phyloP scores from a whole-genome alignment of 2,797 vertebrate species.

The Sebastes hopkinsi region DNA sequence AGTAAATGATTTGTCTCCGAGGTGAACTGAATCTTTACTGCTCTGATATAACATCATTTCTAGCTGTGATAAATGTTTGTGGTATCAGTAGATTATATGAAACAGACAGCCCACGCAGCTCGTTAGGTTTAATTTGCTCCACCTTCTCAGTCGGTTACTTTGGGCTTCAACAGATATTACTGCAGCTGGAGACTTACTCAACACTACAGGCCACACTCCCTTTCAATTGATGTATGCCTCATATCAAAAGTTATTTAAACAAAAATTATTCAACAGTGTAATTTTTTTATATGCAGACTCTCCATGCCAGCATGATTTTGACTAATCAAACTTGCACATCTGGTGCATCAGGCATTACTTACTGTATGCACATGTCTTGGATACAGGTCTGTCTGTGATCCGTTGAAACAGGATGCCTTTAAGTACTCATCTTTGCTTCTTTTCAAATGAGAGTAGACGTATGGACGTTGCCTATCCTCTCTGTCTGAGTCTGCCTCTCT shows the following conservation, averaged over 20 bases:
- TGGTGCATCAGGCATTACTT: neutral
- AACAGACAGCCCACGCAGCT: neutral
- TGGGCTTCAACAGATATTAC: neutral
- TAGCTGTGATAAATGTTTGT: neutral
- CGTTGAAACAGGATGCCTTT: constrained; percentile 12
- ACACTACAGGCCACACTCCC: neutral
- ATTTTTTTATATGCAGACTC: neutral
- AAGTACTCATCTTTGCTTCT: constrained; percentile 11
- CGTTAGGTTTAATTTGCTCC: constrained; percentile 7
- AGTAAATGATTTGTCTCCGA: constrained; percentile 1
- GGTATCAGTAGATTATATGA: neutral
- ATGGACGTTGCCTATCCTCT: constrained; percentile 14
- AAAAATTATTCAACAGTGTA: neutral
- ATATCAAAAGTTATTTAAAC: neutral
- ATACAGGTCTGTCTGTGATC: constrained; percentile 6
- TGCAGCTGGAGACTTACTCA: neutral
- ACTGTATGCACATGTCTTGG: neutral
- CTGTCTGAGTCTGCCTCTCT: neutral
- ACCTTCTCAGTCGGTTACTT: neutral
- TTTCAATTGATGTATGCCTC: neutral
- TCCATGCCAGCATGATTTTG: neutral
- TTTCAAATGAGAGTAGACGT: constrained; percentile 33
- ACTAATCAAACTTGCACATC: neutral
- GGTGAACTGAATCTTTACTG: neutral
- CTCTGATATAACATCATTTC: neutral